These are phyloP conservation scores for Monomorium pharaonis DNA, from an alignment of 1,140 invertebrate species.

Conservation along the genomic window DNA sequence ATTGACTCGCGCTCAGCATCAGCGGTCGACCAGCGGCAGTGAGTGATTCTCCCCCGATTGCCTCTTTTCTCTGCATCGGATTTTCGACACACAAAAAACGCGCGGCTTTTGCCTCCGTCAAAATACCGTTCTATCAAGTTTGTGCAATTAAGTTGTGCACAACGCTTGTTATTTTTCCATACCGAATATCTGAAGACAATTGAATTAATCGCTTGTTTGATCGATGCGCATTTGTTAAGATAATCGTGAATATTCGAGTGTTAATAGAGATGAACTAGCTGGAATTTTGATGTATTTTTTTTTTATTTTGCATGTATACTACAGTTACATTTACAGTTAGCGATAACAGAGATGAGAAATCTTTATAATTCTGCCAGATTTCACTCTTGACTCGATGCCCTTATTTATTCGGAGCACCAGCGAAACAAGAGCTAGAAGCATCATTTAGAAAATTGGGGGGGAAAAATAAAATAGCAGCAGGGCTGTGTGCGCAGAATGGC, in stretches of 20 bases:
- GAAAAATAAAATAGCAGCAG: constrained; percentile 20
- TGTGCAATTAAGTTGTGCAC: constrained; percentile 23
- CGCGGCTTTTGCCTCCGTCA: constrained; percentile 1
- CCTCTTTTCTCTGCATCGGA: constrained; percentile 21
- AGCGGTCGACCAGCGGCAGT: not conserved
- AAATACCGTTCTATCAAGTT: constrained; percentile 21
- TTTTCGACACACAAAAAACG: constrained; percentile 42
- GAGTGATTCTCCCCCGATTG: constrained; percentile 41
- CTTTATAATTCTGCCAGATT: constrained; percentile 21
- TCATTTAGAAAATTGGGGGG: constrained; percentile 29
- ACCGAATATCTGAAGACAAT: constrained; percentile 11
- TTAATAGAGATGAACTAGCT: not conserved
- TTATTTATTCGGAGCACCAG: not conserved
- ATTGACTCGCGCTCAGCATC: constrained; percentile 57
- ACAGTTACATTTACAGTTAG: not conserved
- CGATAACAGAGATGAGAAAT: not conserved
- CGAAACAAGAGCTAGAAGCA: not conserved
- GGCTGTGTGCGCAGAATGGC: not conserved
- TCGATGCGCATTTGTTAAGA: not conserved
- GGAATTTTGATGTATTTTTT: not conserved
- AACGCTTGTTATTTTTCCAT: not conserved
- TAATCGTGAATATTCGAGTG: not conserved
- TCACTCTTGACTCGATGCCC: not conserved
- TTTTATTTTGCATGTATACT: not conserved
- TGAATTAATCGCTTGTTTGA: not conserved